These are phyloP conservation scores for Polypterus senegalus DNA, from an alignment of 2,113 vertebrate species.

Conservation along the genomic window DNA sequence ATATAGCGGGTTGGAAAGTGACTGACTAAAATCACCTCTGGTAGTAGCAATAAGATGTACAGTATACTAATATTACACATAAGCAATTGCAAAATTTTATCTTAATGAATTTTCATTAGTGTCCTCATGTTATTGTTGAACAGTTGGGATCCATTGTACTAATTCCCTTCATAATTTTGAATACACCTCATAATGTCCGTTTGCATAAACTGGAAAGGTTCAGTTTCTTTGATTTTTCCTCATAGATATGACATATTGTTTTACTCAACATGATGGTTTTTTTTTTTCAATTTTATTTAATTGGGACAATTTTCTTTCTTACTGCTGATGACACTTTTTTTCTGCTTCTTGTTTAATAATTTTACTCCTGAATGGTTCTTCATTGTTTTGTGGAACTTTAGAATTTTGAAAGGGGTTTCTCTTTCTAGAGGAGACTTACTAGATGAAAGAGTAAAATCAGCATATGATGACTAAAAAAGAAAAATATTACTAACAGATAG, in stretches of 20 bases:
- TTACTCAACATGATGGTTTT: slow-evolving; percentile 74
- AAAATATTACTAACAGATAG: neutral
- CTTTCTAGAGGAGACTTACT: slow-evolving; percentile 79
- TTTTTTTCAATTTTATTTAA: slow-evolving; percentile 5
- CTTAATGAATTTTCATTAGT: slow-evolving; percentile 75
- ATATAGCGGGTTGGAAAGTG: no score
- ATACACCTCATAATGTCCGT: no score
- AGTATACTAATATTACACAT: slow-evolving; percentile 84
- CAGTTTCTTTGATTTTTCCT: slow-evolving; percentile 49
- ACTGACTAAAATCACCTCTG: slow-evolving; percentile 31
- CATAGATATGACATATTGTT: slow-evolving; percentile 60
- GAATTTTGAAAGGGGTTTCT: slow-evolving; percentile 53
- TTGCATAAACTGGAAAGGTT: no score
- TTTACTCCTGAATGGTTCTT: slow-evolving; percentile 44
- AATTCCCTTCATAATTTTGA: no score
- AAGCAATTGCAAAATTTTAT: slow-evolving; percentile 97
- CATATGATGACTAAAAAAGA: slow-evolving; percentile 44
- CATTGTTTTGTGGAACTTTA: slow-evolving; percentile 71
- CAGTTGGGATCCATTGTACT: no score
- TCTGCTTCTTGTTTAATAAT: slow-evolving; percentile 69
- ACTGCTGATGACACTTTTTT: slow-evolving; percentile 40
- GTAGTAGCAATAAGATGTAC: slow-evolving; percentile 43
- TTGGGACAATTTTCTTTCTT: slow-evolving; percentile 41
- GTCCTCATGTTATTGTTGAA: no score
- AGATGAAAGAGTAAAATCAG: slow-evolving; percentile 81